Evolutionary conservation across 1,140 invertebrate genomes (phyloP).

Genomic region (Brachionus paranguensis): DNA sequence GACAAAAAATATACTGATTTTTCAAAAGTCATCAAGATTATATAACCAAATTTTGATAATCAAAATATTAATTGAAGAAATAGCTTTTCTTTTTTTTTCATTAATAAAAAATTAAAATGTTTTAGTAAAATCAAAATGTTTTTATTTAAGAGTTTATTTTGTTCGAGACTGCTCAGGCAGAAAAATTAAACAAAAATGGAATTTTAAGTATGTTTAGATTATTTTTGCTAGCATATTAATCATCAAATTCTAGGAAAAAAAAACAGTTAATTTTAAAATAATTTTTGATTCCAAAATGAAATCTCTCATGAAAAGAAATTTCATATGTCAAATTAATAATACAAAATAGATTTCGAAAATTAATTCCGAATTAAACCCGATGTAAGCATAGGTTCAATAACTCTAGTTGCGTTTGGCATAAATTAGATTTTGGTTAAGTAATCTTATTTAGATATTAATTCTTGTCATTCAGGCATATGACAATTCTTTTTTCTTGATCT

Average conservation of each 20-base stretch:
- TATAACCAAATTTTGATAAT: background rate
- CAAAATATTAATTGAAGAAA: too few relatives aligned
- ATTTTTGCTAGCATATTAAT: background rate
- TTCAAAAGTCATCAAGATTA: background rate
- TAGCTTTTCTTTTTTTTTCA: background rate
- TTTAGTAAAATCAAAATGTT: background rate
- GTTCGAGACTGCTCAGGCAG: too few relatives aligned
- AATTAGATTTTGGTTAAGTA: background rate
- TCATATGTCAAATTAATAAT: background rate
- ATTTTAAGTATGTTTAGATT: too few relatives aligned
- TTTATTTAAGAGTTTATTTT: background rate
- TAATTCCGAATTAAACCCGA: background rate
- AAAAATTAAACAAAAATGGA: too few relatives aligned
- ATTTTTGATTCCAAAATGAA: background rate
- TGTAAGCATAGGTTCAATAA: background rate
- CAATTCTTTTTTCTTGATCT: background rate
- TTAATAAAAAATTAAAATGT: background rate
- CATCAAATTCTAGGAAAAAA: background rate
- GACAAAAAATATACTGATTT: background rate
- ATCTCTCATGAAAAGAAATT: background rate
- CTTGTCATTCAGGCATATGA: background rate
- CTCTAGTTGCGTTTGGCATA: background rate
- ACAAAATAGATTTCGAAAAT: background rate
- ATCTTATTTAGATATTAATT: background rate
- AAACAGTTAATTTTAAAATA: background rate